phyloP scores from a whole-genome alignment of 30 jellyfish, hydroid and myxozoan species.

The Aurelia aurita region DNA sequence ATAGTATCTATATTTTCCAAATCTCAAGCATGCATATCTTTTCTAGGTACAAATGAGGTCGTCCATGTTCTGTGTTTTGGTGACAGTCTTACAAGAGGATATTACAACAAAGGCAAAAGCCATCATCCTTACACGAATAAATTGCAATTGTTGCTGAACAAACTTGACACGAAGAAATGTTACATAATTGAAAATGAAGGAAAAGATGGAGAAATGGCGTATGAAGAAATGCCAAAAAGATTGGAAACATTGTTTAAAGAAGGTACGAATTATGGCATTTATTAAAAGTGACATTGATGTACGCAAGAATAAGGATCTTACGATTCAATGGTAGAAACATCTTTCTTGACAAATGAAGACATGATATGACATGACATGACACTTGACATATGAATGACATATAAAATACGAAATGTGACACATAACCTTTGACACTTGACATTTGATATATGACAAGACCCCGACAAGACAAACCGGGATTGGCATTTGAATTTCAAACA shows the following conservation, averaged over 20 bases:
- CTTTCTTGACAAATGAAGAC: too few relatives aligned
- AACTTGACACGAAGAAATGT: slow-evolving; percentile 88
- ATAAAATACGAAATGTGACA: too few relatives aligned
- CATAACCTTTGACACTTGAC: too few relatives aligned
- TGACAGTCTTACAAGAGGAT: slow-evolving; percentile 96
- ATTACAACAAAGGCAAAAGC: slow-evolving; percentile 94
- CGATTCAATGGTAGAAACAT: too few relatives aligned
- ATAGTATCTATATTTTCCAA: too few relatives aligned
- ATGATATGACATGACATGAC: too few relatives aligned
- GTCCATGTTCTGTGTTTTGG: slow-evolving; percentile 90
- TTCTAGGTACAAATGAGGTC: slow-evolving; percentile 85
- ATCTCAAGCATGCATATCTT: not conserved
- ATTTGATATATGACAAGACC: too few relatives aligned
- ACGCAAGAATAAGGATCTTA: too few relatives aligned
- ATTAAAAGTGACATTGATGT: not conserved
- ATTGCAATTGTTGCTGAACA: slow-evolving; percentile 76
- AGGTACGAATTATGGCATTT: slow-evolving; percentile 14
- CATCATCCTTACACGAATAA: slow-evolving; percentile 96
- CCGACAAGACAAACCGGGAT: too few relatives aligned
- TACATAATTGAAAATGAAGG: slow-evolving; percentile 92
- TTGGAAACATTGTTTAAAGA: slow-evolving; percentile 65
- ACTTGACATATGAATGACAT: too few relatives aligned
- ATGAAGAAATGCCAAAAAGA: slow-evolving; percentile 92
- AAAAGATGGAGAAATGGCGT: slow-evolving; percentile 95
- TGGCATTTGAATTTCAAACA: too few relatives aligned